phyloP scores from a whole-genome alignment of 2,797 vertebrate species.

The Acipenser transmontanus region DNA sequence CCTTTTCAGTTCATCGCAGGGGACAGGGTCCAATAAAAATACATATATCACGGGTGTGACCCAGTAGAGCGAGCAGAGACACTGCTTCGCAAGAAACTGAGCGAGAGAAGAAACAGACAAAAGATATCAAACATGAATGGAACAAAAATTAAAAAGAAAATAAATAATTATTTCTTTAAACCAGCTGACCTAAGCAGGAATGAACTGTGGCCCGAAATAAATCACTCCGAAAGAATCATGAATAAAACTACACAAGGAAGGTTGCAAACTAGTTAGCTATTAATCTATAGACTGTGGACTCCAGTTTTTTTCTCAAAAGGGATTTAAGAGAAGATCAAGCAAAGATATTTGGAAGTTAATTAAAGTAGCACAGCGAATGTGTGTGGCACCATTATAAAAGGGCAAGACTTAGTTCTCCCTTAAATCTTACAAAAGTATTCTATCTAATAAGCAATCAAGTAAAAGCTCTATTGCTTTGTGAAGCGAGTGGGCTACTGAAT shows the following conservation, averaged over 20 bases:
- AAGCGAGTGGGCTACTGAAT: not conserved
- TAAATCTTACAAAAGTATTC: conserved; percentile 1
- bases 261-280: not conserved
- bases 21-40: too few relatives aligned
- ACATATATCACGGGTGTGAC: too few relatives aligned
- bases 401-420: not conserved
- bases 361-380: too few relatives aligned
- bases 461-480: conserved; percentile 1
- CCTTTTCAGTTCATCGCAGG: too few relatives aligned
- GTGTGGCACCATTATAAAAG: too few relatives aligned
- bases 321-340: too few relatives aligned
- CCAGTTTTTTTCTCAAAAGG: too few relatives aligned
- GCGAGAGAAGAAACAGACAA: too few relatives aligned
- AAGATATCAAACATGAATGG: not conserved
- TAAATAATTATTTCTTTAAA: conserved; percentile 13
- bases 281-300: too few relatives aligned
- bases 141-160: not conserved
- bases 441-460: conserved; percentile 20
- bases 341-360: too few relatives aligned
- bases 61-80: too few relatives aligned
- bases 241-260: conserved; percentile 11
- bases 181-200: conserved; percentile 1
- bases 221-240: not conserved
- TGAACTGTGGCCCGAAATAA: not conserved
- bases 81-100: too few relatives aligned